A percentile compares a stretch with the other conserved stretches of the same genome.
These are phyloP conservation scores for Brachyptera risi DNA, from an alignment of 2,888 invertebrate genomes.

Conservation along the genomic window DNA sequence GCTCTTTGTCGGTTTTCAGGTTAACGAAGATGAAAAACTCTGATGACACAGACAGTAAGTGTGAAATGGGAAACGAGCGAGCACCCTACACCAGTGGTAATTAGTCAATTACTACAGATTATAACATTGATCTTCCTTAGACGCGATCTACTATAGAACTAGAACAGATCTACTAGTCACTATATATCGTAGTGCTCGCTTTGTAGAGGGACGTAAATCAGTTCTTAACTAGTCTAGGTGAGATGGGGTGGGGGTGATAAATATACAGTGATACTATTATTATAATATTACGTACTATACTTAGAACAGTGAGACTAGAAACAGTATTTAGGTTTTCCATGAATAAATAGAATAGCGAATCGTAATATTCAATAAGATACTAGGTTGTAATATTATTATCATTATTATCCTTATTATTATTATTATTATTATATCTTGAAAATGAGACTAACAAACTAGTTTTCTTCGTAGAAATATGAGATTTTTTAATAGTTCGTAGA, in stretches of 20 bases:
- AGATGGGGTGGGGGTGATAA: constrained; percentile 14
- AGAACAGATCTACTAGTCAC: background rate
- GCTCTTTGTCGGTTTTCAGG: background rate
- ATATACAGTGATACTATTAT: constrained; percentile 18
- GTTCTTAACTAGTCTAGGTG: constrained; percentile 13
- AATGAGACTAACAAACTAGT: no score
- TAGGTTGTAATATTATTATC: no score
- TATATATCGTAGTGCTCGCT: constrained; percentile 10
- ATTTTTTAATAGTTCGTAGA: constrained; percentile 23
- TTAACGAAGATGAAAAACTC: background rate
- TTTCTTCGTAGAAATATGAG: background rate
- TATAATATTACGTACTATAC: no score
- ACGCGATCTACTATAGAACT: background rate
- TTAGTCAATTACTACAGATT: constrained; percentile 2
- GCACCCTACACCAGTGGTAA: background rate
- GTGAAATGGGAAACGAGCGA: background rate
- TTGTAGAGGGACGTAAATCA: background rate
- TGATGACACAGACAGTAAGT: constrained; percentile 4
- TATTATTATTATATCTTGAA: no score
- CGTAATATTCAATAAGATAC: constrained; percentile 12
- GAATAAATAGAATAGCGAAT: constrained; percentile 4
- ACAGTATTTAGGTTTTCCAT: constrained; percentile 12
- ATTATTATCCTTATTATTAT: no score
- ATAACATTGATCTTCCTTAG: constrained; percentile 13
- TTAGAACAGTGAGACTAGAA: constrained; percentile 7